Evolutionary conservation across 1,140 invertebrate species (phyloP).

Genomic region (Probaryconus sp.): DNA sequence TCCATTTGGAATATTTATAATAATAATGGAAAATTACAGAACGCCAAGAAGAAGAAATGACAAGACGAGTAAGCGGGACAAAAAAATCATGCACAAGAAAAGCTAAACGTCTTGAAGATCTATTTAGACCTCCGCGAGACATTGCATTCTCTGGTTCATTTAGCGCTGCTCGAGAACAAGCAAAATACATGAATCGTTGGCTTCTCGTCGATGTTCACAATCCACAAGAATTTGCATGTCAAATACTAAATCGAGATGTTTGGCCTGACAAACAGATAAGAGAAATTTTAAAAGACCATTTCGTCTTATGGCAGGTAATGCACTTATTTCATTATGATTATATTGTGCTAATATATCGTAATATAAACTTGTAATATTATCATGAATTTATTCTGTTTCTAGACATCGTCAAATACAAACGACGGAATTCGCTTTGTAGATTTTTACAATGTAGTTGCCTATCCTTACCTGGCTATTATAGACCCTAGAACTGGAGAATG

Average conservation of each 20-base stretch:
- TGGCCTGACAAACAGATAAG: conserved; percentile 85
- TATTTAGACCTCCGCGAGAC: conserved; percentile 87
- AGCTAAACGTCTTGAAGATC: conserved; percentile 83
- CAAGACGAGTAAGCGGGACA: conserved; percentile 64
- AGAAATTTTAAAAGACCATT: conserved; percentile 83
- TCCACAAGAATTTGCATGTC: conserved; percentile 85
- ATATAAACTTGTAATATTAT: conserved; percentile 10
- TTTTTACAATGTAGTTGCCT: conserved; percentile 84
- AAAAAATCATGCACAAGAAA: conserved; percentile 73
- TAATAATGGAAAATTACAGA: conserved; percentile 61
- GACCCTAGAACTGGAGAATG: conserved; percentile 88
- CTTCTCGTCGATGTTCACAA: conserved; percentile 89
- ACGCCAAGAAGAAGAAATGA: conserved; percentile 77
- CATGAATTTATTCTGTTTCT: conserved; percentile 34
- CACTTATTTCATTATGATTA: conserved; percentile 1
- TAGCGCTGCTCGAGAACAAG: conserved; percentile 81
- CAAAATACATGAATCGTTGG: conserved; percentile 83
- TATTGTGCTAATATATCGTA: conserved; percentile 11
- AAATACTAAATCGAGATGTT: conserved; percentile 87
- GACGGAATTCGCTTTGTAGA: conserved; percentile 85
- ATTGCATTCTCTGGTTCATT: conserved; percentile 84
- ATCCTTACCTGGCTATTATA: conserved; percentile 86
- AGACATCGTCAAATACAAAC: conserved; percentile 84
- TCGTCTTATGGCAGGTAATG: conserved; percentile 88
- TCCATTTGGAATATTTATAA: no score